Percentiles rank a stretch among this genome's conserved stretches.
Evolutionary conservation across 1,140 invertebrate genomes (phyloP).

Genomic region (Papilio dardanus): DNA sequence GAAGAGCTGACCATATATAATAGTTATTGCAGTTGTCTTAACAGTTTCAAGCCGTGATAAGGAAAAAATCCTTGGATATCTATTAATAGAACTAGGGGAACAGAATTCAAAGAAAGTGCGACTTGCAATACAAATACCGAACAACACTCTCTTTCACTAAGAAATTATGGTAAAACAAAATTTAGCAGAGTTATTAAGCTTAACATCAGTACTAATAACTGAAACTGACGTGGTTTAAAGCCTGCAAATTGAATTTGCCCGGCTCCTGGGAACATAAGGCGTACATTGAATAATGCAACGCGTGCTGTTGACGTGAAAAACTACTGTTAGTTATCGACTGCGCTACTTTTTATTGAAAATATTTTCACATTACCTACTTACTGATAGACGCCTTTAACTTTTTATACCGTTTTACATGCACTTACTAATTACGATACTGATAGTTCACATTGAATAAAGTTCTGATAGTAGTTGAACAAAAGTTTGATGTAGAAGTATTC

Average conservation of each 20-base stretch:
- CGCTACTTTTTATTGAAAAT: neutral
- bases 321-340: neutral
- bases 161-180: neutral
- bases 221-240: neutral
- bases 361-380: neutral
- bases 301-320: constrained; percentile 4
- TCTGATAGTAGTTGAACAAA: too few relatives aligned
- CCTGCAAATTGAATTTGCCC: constrained; percentile 15
- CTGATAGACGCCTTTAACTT: neutral
- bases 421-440: neutral
- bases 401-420: neutral
- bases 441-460: neutral
- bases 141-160: neutral
- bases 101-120: neutral
- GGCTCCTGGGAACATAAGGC: constrained; percentile 1
- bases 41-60: too few relatives aligned
- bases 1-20: too few relatives aligned
- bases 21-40: too few relatives aligned
- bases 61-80: too few relatives aligned
- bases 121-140: neutral
- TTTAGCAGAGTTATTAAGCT: neutral
- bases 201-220: neutral
- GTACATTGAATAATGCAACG: constrained; percentile 19
- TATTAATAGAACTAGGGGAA: neutral
- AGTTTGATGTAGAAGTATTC: neutral